Evolutionary conservation across 1,140 invertebrate species (phyloP).

Genomic region (Bombyx mori): DNA sequence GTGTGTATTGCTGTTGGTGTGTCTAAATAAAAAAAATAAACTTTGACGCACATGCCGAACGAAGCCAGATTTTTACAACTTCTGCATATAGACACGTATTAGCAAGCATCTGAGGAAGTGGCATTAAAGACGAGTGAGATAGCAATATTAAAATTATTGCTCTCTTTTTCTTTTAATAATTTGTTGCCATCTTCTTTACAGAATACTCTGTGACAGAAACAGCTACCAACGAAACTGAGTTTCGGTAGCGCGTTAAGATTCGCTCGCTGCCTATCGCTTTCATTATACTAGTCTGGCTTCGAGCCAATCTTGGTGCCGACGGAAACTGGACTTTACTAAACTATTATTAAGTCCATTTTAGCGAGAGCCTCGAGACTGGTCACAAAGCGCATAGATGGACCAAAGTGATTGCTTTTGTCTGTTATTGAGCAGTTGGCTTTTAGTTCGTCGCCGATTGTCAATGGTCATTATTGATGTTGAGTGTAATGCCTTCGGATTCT

Average conservation of each 20-base stretch:
- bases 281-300: constrained; percentile 13
- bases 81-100: too few relatives aligned
- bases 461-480: constrained; percentile 2
- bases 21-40: too few relatives aligned
- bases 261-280: constrained; percentile 15
- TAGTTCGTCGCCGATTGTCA: constrained; percentile 8
- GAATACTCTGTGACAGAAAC: too few relatives aligned
- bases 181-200: too few relatives aligned
- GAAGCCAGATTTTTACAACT: too few relatives aligned
- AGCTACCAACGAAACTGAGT: background rate
- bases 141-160: too few relatives aligned
- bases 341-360: background rate
- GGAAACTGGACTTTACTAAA: constrained; percentile 6
- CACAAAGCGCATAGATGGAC: constrained; percentile 1
- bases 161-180: too few relatives aligned
- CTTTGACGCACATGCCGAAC: too few relatives aligned
- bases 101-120: too few relatives aligned
- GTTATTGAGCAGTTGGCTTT: constrained; percentile 11
- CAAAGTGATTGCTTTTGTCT: constrained; percentile 17
- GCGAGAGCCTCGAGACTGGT: background rate
- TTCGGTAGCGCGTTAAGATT: constrained; percentile 21
- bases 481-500: too few relatives aligned
- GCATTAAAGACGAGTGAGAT: too few relatives aligned
- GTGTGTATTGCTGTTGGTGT: too few relatives aligned
- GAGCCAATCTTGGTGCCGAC: constrained; percentile 8